A percentile compares a stretch with the other conserved stretches of the same genome.
These are phyloP conservation scores for Tigriopus californicus DNA, from an alignment of 2,888 invertebrate species.

Conservation along the genomic window DNA sequence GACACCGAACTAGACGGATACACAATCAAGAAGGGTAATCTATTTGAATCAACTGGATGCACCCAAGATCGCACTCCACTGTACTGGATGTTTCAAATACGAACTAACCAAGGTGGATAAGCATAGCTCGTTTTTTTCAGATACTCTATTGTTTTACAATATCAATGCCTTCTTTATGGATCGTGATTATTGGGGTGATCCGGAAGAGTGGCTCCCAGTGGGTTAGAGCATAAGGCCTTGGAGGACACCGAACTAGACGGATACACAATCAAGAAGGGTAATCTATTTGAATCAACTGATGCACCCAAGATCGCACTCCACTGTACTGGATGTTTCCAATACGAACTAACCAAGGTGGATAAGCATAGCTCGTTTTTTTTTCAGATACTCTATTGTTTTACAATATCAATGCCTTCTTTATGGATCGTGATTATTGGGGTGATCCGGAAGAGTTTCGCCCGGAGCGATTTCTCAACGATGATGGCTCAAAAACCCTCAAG, in stretches of 20 bases:
- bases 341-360: no score
- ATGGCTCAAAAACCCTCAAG: not conserved
- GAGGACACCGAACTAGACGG: not conserved
- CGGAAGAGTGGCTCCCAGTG: not conserved
- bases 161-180: not conserved
- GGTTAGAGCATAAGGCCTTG: not conserved
- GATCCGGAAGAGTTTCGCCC: constrained; percentile 8
- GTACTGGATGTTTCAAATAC: no score
- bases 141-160: not conserved
- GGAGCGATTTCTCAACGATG: constrained; percentile 4
- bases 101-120: no score
- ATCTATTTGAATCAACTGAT: no score
- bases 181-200: constrained; percentile 1
- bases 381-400: not conserved
- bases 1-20: not conserved
- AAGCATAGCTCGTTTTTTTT: not conserved
- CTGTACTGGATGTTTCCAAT: no score
- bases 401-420: not conserved
- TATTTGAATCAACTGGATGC: no score
- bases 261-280: not conserved
- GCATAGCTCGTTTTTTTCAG: not conserved
- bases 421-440: not conserved
- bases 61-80: no score
- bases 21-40: not conserved
- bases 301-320: no score